Percentiles rank a stretch among this genome's conserved stretches.
Conservation (phyloP, 2,797 vertebrate species). For the Cuculus canorus region DNA sequence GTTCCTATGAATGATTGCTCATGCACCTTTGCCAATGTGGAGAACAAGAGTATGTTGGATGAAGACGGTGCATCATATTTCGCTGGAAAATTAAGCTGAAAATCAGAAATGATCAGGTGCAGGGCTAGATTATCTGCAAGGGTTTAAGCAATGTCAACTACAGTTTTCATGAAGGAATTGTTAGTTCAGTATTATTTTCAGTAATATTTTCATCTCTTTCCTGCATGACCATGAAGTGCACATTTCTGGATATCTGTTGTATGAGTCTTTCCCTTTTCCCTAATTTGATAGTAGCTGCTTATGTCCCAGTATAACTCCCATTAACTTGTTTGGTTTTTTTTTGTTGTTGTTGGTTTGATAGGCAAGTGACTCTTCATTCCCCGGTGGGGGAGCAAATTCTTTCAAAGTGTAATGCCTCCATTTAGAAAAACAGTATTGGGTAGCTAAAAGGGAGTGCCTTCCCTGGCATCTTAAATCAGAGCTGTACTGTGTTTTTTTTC, state of each 20-base stretch:
- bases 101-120: neutral
- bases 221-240: neutral
- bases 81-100: neutral
- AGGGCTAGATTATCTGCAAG: neutral
- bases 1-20: neutral
- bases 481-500: no score
- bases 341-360: neutral
- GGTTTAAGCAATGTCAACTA: neutral
- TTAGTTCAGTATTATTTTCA: no score
- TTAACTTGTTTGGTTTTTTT: neutral
- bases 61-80: neutral
- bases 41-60: neutral
- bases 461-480: neutral
- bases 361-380: neutral
- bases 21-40: neutral
- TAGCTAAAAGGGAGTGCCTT: neutral
- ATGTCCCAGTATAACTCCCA: neutral
- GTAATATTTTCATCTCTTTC: neutral
- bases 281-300: neutral
- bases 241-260: neutral
- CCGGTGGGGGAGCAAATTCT: neutral
- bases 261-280: neutral
- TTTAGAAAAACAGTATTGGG: neutral
- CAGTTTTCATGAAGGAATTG: neutral
- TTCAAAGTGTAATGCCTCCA: neutral